phyloP scores from a whole-genome alignment of 2,113 vertebrate species.

The Neolamprologus devosi region DNA sequence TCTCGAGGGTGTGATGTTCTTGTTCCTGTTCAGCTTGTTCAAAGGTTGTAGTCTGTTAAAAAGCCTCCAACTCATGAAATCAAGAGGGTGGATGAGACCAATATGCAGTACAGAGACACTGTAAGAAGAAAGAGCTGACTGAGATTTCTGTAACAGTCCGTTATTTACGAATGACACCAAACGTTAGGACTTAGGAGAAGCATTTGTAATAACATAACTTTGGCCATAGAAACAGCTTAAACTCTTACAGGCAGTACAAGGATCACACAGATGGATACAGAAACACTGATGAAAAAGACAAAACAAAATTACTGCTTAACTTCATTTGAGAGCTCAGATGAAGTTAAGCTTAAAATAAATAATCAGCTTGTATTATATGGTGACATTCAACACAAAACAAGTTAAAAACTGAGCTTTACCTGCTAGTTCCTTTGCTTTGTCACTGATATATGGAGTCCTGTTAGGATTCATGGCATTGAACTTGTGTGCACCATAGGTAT shows the following conservation, averaged over 20 bases:
- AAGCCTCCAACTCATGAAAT: background rate
- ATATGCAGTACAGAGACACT: background rate
- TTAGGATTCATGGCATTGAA: slow-evolving; percentile 11
- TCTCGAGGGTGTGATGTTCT: slow-evolving; percentile 28
- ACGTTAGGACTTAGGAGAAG: background rate
- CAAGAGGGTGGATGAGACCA: background rate
- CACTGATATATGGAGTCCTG: background rate
- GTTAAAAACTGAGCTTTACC: slow-evolving; percentile 19
- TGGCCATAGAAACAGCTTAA: background rate
- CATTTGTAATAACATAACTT: background rate
- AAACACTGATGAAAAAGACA: background rate
- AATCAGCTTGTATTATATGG: background rate
- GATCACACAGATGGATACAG: background rate
- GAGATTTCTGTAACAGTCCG: background rate
- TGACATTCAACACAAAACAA: background rate
- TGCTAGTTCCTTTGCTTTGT: background rate
- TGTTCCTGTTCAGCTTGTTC: background rate
- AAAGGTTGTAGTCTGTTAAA: background rate
- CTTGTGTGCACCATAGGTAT: background rate
- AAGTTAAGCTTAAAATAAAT: background rate
- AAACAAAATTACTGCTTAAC: background rate
- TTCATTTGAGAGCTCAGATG: background rate
- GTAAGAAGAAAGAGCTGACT: background rate
- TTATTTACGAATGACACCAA: background rate
- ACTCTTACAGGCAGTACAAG: background rate